Evolutionary conservation across 2,888 invertebrate species (phyloP).

Genomic region (Camptogramma bilineatum): DNA sequence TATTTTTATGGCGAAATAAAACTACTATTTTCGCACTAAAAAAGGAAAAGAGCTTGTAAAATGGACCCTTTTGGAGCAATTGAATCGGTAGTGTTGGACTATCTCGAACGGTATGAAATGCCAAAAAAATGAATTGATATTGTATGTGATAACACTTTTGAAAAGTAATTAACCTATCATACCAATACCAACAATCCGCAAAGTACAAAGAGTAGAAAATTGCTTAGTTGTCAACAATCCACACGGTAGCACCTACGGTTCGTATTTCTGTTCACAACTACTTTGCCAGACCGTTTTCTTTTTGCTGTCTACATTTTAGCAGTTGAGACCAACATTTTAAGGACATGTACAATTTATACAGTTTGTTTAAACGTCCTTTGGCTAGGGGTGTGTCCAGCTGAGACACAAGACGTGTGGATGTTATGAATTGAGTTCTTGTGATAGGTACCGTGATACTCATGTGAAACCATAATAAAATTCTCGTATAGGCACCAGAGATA

Average conservation of each 20-base stretch:
- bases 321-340: constrained; percentile 20
- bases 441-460: too few species aligned
- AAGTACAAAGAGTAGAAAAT: constrained; percentile 9
- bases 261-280: constrained; percentile 22
- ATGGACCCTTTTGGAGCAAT: constrained; percentile 28
- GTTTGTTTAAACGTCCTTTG: not conserved
- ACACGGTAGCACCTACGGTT: constrained; percentile 8
- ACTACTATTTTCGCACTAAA: constrained; percentile 31
- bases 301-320: constrained; percentile 18
- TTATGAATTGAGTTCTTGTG: too few species aligned
- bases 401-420: not conserved
- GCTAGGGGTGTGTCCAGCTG: too few species aligned
- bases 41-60: constrained; percentile 11
- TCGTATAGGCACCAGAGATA: not conserved
- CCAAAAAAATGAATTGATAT: not conserved
- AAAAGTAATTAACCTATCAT: not conserved
- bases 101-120: constrained; percentile 15
- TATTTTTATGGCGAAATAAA: constrained; percentile 44
- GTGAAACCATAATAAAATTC: not conserved
- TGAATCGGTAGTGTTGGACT: constrained; percentile 29
- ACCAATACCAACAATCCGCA: constrained; percentile 2
- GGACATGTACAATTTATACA: not conserved
- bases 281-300: constrained; percentile 11
- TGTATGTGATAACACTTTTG: not conserved
- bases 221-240: constrained; percentile 1